These are phyloP conservation scores for Bucco capensis DNA, from an alignment of 2,113 vertebrate species.

Conservation along the genomic window DNA sequence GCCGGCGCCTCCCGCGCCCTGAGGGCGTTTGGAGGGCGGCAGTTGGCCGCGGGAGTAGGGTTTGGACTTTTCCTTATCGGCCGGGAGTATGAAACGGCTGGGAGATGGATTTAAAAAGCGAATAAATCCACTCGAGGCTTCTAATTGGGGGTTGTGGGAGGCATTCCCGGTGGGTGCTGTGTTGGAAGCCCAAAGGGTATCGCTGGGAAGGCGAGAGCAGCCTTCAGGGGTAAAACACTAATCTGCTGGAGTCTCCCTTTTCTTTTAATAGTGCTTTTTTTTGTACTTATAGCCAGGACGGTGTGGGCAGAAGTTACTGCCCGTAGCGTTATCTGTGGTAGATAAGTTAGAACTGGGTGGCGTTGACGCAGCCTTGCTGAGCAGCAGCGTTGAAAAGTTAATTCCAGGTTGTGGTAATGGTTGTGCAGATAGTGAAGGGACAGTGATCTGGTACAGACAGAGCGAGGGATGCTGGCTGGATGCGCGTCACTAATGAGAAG, in stretches of 20 bases:
- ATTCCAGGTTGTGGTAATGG: not conserved
- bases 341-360: fast-evolving
- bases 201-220: not conserved
- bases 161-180: not conserved
- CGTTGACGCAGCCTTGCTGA: not conserved
- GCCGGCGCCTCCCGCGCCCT: not conserved
- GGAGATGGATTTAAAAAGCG: not conserved
- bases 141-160: fast-evolving
- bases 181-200: not conserved
- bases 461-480: not conserved
- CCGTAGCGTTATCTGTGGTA: not conserved
- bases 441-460: too few relatives aligned
- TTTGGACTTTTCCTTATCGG: not conserved
- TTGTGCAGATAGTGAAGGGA: not conserved
- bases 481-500: not conserved
- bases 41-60: fast-evolving
- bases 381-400: not conserved
- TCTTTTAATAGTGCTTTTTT: fast-evolving
- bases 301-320: not conserved
- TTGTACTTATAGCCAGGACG: fast-evolving
- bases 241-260: not conserved
- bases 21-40: constrained; percentile 4
- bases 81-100: not conserved
- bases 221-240: fast-evolving
- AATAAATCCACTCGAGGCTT: too few relatives aligned